A percentile compares a stretch with the other conserved stretches of the same genome.
Conservation (phyloP, 1,140 invertebrate genomes). For the Eumaeus atala region DNA sequence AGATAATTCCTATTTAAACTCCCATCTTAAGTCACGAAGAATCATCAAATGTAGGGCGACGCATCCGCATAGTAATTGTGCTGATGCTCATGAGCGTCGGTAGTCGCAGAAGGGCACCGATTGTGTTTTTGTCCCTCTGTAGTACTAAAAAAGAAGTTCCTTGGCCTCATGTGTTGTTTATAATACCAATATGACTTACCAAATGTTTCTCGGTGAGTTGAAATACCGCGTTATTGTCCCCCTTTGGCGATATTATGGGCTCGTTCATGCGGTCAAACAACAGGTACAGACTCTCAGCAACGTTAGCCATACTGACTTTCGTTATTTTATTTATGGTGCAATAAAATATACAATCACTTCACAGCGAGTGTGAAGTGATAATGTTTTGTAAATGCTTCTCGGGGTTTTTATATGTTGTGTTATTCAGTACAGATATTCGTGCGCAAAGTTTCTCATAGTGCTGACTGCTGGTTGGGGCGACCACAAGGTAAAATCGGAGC, state of each 20-base stretch:
- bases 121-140: no score
- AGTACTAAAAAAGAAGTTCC: no score
- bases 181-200: constrained; percentile 41
- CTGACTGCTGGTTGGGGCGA: no score
- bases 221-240: constrained; percentile 53
- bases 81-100: no score
- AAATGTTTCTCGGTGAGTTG: constrained; percentile 51
- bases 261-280: constrained; percentile 68
- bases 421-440: neutral
- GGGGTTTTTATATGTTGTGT: constrained; percentile 2
- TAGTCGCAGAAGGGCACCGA: no score
- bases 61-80: no score
- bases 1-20: no score
- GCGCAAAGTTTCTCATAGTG: constrained; percentile 1
- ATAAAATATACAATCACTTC: constrained; percentile 28
- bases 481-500: no score
- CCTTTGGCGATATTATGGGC: constrained; percentile 62
- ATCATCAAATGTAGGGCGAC: no score
- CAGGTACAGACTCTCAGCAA: constrained; percentile 40
- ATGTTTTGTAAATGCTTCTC: neutral
- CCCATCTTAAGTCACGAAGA: no score
- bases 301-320: constrained; percentile 34
- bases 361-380: constrained; percentile 47
- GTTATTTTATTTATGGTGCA: neutral
- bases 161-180: no score